Base-by-base conservation (phyloP, 2,888 invertebrate species). In the Steinernema scapterisci region DNA sequence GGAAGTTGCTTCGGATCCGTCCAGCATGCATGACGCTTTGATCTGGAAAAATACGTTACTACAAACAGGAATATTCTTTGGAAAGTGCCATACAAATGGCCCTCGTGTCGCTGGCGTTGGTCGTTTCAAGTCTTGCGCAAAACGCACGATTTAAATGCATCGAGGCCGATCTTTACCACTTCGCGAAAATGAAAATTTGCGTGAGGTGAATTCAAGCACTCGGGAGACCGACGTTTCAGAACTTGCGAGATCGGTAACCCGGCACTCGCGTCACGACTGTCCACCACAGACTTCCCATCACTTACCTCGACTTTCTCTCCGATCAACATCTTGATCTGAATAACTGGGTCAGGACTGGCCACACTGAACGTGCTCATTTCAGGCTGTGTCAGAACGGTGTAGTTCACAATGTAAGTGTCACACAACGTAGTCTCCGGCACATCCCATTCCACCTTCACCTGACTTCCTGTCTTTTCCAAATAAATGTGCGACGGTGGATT, bases 391-490 rank as follows among this genome's bases (percentile, higher is more conserved):
- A 83, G 71, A 46, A 86, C 80, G 9, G 86, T 86, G 73, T 83
- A 83, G 73, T 86, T 86, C 71, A 86, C 77, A 48, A 83, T 77
- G 77, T 81, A 86, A 5, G 82, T 82, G 73, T 86, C 86, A 70
- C 86, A 86, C n/a, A 81, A 73, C 0, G 82, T 79, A 19, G 79
- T 78, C 38, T 84, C 83, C 0, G 85, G 83, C 2, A 79, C 78
- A 3, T 80, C 80, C 86, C 86, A 86, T 38, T 84, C 84, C 19
- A 86, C 54, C 45, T 82, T 56, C 5, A 80, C 25, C 38, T 56
- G 70, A 6, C 72, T 70, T 21, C 72, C 71, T 2, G 31, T 63
- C 38, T 63, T 63, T 31, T 63, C 27, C 31, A 71, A 16, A 16
- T 46, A 45, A 38, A 74, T 74, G n/a, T 51, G 11, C 7, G 74